Base-by-base conservation (phyloP, 2,113 vertebrate genomes). In the Potamarius usumacintae region DNA sequence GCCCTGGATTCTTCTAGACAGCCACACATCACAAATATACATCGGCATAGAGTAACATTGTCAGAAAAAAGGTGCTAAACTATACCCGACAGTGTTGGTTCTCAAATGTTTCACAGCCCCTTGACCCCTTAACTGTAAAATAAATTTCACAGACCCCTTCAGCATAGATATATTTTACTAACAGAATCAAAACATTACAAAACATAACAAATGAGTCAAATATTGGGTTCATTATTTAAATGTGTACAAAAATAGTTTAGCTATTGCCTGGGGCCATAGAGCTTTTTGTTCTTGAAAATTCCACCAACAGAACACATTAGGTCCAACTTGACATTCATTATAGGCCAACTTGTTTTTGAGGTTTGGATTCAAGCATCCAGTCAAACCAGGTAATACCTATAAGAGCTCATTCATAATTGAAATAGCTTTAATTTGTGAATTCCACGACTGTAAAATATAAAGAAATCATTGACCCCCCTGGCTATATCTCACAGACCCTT, bases 1-100 rank as follows among this genome's bases (percentile, higher is more conserved):
- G 55, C n/a, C 53, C 53, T 60, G 55, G 17, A 80, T 80, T 58
- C n/a, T 80, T 34, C 78, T 58, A 58, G 78, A 80, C 55, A 80
- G 27, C 42, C 3, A 80, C n/a, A 20, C 55, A 57, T 53, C 50
- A 15, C 27, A 58, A 5, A 27, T 10, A 78, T 7, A 78, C 22
- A 34, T 27, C 30, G 15, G 9, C 55, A 80, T 7, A 53, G 5
- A 7, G 2, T 52, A 79, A 8, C 25, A 30, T 6, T 57, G 52
- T 27, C 76, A 27, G 52, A 78, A 55, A 27, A 78, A 15, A 25
- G 7, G 6, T n/a, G 22, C 0, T 14, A 48, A 48, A 74, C 30
- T 18, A 71, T 74, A 18, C 4, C 67, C 67, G 4, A 14, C 22
- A 27, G 5, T 53, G n/a, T 79, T 27, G 50, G 74, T 53, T 76